Evolutionary conservation across 2,888 invertebrate genomes (phyloP), one percentile per base, ranked within the genome.

Genomic region (Acanthacorydalis orientalis): DNA sequence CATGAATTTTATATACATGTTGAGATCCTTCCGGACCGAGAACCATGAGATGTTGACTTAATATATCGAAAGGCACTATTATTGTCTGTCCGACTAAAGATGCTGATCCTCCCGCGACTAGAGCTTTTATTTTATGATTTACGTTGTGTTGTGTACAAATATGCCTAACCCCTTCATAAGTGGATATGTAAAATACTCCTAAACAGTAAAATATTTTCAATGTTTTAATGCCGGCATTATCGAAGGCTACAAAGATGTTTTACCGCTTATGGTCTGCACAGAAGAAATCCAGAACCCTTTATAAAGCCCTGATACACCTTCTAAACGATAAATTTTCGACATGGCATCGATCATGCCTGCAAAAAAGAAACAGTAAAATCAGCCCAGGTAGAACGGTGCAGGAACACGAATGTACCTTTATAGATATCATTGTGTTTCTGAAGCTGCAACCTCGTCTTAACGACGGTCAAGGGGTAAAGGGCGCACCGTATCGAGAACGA

Each of bases 11-110:
- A 47, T 34, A 47, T 53, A 61, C 61, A 52, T 59, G 59, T 45
- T 59, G 56, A 38, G 57, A 57, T 10, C 50, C 54, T 8, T 55
- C 55, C 31, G 60, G 72, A 0, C 92, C 92, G 7, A 93, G 71
- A 57, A 97, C 84, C 93, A 96, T 96, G 47, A 95, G 76, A 62
- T 97, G 96, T 59, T 97, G 97, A 53, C 93, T 92, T 47, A 97
- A 75, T 42, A 97, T 87, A 66, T 97, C 97, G 60, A 96, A 89
- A 4, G 97, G 97, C 47, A 96, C 95, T 51, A 95, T 85, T 48
- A 95, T 85, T 0, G 92, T 92, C 68, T 97, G 96, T 0, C 92
- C 88, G 14, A 93, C 89, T 43, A 91, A 66, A 0, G 95, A 95
- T 0, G 96, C 96, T 57, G 82, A 80, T 0, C 84, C 92, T 3